A percentile compares a stretch with the other conserved stretches of the same genome.
Evolutionary conservation across 2,888 invertebrate species (phyloP).

Genomic region (Trichogramma dendrolimi): DNA sequence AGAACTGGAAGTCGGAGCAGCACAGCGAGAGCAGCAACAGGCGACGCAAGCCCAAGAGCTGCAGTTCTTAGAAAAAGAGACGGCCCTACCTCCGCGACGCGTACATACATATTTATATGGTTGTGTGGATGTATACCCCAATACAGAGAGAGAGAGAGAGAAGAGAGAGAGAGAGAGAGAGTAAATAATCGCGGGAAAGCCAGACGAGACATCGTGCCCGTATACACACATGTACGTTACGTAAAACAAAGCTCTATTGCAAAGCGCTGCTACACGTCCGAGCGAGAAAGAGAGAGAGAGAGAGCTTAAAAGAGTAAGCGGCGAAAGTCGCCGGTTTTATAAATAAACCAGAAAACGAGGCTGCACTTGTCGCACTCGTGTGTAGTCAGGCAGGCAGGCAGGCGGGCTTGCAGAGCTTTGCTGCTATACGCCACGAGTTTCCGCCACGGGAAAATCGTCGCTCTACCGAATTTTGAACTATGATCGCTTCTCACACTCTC

Average conservation of each 20-base stretch:
- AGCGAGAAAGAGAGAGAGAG: no score
- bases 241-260: slow-evolving; percentile 19
- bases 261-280: background rate
- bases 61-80: no score
- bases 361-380: slow-evolving; percentile 11
- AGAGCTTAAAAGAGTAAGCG: slow-evolving; percentile 9
- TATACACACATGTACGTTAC: slow-evolving; percentile 1
- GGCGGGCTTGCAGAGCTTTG: no score
- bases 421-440: background rate
- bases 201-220: no score
- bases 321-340: slow-evolving; percentile 17
- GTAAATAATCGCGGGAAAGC: no score
- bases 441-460: slow-evolving; percentile 9
- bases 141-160: no score
- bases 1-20: background rate
- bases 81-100: no score
- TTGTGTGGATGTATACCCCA: no score
- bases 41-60: no score
- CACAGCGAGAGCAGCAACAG: background rate
- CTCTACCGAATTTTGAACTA: slow-evolving; percentile 17
- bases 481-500: background rate
- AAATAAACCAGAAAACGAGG: slow-evolving; percentile 27
- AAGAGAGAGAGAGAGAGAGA: no score
- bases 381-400: no score
- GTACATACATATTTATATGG: no score